phyloP scores from a whole-genome alignment of 2,888 invertebrate species.

The Hipparchia sbordonii region DNA sequence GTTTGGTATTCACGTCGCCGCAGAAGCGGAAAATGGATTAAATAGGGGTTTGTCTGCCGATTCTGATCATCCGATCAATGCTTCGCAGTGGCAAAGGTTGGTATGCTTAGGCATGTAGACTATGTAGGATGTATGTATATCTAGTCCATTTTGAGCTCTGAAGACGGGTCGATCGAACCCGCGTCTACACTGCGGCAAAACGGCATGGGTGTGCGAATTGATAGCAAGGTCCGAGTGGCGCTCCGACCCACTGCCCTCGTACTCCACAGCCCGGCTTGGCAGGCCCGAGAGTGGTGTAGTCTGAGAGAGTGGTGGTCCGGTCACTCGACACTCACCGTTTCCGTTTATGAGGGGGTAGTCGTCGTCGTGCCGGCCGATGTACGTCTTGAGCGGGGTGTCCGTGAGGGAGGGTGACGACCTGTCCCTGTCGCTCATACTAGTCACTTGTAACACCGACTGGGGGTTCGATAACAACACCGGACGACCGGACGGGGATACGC shows the following conservation, averaged over 20 bases:
- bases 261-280: neutral
- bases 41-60: neutral
- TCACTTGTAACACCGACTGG: slow-evolving; percentile 73
- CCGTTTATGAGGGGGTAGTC: slow-evolving; percentile 91
- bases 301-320: slow-evolving; percentile 30
- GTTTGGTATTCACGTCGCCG: neutral
- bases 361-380: slow-evolving; percentile 92
- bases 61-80: neutral
- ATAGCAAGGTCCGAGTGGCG: slow-evolving; percentile 33
- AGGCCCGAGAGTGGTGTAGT: slow-evolving; percentile 40
- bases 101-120: slow-evolving; percentile 21
- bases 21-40: neutral
- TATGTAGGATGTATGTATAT: slow-evolving; percentile 43
- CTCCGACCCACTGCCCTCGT: slow-evolving; percentile 45
- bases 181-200: slow-evolving; percentile 74
- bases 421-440: slow-evolving; percentile 95
- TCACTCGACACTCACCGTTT: slow-evolving; percentile 82
- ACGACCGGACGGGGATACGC: slow-evolving; percentile 58
- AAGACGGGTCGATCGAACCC: slow-evolving; percentile 70
- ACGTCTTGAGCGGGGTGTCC: slow-evolving; percentile 93
- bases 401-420: slow-evolving; percentile 94
- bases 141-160: slow-evolving; percentile 47
- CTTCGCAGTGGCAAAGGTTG: neutral
- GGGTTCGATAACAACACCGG: slow-evolving; percentile 65
- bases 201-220: slow-evolving; percentile 39